Evolutionary conservation across 2,888 invertebrate genomes (phyloP), one percentile per base, ranked within the genome.

Genomic region (Stegana nigrithorax): DNA sequence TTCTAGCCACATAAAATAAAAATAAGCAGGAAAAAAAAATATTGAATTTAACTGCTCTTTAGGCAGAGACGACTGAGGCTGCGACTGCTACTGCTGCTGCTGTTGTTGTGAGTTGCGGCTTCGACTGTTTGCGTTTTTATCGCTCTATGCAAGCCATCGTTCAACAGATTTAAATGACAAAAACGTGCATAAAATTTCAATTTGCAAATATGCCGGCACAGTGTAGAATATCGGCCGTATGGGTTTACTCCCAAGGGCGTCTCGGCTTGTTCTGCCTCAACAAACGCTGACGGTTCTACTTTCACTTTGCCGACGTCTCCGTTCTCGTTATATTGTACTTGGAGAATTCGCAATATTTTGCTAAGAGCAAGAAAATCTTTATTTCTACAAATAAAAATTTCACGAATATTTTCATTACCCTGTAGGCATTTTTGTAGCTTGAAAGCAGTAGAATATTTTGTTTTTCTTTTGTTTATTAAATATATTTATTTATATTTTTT

Each of bases 161-260:
- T 76, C 79, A 79, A 79, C 79, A 72, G 76, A 78, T 79, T 79
- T 79, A 79, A 76, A 80, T 76, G 76, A 75, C 73, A 68, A 69
- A 70, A 71, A 78, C 80, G 76, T 80, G 76, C 76, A 60, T 74
- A 67, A 70, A 72, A 75, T 76, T 78, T 73, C 68, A 78, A 79
- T 75, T 58, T 50, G 10, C 39, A 14, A 42, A 29, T 14, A 39
- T 39, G 17, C n/a, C 32, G 10, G 32, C 32, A n/a, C 39, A 39
- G n/a, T n/a, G n/a, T n/a, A n/a, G n/a, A n/a, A n/a, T n/a, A n/a
- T n/a, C n/a, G n/a, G n/a, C n/a, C n/a, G n/a, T n/a, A n/a, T n/a
- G 12, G 1, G 39, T 6, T 14, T 39, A 14, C 17, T 39, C 39
- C 8, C 57, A 51, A 66, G 62, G 67, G 67, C 66, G 21, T 45